Conservation (phyloP, 1,140 invertebrate species). For the Dinoponera quadriceps region DNA sequence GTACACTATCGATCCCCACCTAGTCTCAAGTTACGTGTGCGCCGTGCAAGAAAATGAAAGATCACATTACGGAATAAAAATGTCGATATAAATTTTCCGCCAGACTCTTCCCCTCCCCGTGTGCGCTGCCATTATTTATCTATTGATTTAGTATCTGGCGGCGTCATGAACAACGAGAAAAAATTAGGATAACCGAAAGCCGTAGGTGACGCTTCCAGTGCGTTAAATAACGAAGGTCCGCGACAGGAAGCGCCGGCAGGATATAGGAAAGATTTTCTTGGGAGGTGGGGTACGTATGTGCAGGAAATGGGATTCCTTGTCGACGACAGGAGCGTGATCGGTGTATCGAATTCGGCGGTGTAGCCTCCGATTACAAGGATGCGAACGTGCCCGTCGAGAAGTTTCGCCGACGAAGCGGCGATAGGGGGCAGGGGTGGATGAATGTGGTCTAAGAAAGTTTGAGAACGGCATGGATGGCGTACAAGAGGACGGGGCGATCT, state of each 20-base stretch:
- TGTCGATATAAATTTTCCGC: neutral
- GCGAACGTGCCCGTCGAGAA: slow-evolving; percentile 48
- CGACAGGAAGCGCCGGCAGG: slow-evolving; percentile 16
- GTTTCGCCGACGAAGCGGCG: slow-evolving; percentile 4
- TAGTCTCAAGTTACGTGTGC: no score
- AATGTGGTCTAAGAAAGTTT: slow-evolving; percentile 34
- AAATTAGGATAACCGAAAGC: neutral
- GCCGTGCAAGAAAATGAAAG: neutral
- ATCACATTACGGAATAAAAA: neutral
- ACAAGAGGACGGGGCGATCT: no score
- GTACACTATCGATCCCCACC: no score
- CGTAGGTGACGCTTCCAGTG: neutral
- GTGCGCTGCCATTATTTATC: no score
- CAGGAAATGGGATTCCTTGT: slow-evolving; percentile 64
- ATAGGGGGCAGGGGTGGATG: neutral
- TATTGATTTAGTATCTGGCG: no score
- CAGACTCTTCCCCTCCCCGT: no score
- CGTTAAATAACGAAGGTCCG: slow-evolving; percentile 34
- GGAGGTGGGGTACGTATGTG: slow-evolving; percentile 38
- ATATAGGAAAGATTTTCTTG: slow-evolving; percentile 61
- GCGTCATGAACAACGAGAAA: neutral
- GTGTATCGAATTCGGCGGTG: slow-evolving; percentile 57
- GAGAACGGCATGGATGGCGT: neutral
- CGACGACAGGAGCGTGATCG: slow-evolving; percentile 59
- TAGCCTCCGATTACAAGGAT: slow-evolving; percentile 58